A percentile compares a stretch with the other conserved stretches of the same genome.
Conservation (phyloP, 2,888 invertebrate genomes). For the Xylophagus ater region DNA sequence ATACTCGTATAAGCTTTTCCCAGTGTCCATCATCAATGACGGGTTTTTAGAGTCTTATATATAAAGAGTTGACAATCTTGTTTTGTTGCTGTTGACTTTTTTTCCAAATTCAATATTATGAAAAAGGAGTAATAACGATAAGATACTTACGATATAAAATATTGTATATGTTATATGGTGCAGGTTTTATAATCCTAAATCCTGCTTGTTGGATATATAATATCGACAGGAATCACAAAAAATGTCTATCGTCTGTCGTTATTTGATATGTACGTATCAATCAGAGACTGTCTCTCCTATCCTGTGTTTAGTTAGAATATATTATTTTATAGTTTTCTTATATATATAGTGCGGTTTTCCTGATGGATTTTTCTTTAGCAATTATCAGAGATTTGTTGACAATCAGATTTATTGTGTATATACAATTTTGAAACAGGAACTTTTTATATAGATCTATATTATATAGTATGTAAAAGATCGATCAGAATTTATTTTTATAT, state of each 20-base stretch:
- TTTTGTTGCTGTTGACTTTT: constrained; percentile 16
- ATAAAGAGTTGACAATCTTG: no score
- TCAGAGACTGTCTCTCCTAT: constrained; percentile 9
- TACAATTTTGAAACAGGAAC: constrained; percentile 13
- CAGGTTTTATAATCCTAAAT: no score
- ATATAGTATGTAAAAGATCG: no score
- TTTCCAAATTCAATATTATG: no score
- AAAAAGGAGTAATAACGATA: no score
- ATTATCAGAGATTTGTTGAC: constrained; percentile 18
- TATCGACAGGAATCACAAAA: constrained; percentile 7
- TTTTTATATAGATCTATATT: constrained; percentile 6
- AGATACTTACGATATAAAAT: no score
- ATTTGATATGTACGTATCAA: constrained; percentile 17
- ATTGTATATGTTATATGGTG: no score
- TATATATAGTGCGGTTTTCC: no score
- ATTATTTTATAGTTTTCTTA: no score
- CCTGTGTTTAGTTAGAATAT: no score
- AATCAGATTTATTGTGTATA: constrained; percentile 18
- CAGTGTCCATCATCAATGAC: constrained; percentile 17
- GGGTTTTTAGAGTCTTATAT: constrained; percentile 7
- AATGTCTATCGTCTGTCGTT: constrained; percentile 16
- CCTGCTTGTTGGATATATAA: no score
- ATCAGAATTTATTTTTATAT: no score
- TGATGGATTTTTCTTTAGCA: constrained; percentile 14
- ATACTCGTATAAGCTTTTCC: constrained; percentile 14